Percentiles rank a stretch among this genome's conserved stretches.
Conservation (phyloP, 2,113 vertebrate genomes). For the western clawed frog (Xenopus tropicalis) region DNA sequence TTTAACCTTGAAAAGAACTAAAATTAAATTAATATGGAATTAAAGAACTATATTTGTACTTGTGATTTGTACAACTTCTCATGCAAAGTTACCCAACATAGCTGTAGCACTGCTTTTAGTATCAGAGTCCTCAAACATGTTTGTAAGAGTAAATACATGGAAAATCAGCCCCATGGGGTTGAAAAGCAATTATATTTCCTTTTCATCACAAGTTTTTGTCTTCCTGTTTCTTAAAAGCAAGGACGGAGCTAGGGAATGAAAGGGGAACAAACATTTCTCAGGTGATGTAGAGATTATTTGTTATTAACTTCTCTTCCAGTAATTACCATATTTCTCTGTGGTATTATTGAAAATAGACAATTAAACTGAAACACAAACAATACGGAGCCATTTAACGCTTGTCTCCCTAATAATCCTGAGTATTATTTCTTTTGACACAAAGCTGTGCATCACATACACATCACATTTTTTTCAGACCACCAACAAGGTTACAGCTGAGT, state of each 20-base stretch:
- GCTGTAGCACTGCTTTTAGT: too few species aligned
- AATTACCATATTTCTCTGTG: conserved; percentile 5
- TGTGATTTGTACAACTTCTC: too few species aligned
- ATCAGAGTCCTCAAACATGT: too few species aligned
- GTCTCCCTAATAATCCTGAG: conserved; percentile 10
- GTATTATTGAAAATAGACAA: background rate
- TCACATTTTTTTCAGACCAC: conserved; percentile 11
- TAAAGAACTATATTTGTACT: too few species aligned
- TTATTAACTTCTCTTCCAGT: conserved; percentile 6
- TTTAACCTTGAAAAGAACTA: too few species aligned
- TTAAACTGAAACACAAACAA: conserved; percentile 4
- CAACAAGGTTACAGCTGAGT: background rate
- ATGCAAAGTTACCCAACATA: too few species aligned
- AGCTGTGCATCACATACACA: conserved; percentile 1
- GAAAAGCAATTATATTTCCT: too few species aligned
- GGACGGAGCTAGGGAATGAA: background rate
- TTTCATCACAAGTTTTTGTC: too few species aligned
- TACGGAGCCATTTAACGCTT: conserved; percentile 4
- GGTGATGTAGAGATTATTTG: background rate
- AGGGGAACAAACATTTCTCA: background rate
- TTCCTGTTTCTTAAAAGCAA: background rate
- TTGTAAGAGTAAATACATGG: too few species aligned
- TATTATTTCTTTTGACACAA: conserved; percentile 14
- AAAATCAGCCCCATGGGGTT: too few species aligned
- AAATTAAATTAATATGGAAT: too few species aligned